phyloP scores from a whole-genome alignment of 2,113 vertebrate genomes.

The Enhydra lutris region DNA sequence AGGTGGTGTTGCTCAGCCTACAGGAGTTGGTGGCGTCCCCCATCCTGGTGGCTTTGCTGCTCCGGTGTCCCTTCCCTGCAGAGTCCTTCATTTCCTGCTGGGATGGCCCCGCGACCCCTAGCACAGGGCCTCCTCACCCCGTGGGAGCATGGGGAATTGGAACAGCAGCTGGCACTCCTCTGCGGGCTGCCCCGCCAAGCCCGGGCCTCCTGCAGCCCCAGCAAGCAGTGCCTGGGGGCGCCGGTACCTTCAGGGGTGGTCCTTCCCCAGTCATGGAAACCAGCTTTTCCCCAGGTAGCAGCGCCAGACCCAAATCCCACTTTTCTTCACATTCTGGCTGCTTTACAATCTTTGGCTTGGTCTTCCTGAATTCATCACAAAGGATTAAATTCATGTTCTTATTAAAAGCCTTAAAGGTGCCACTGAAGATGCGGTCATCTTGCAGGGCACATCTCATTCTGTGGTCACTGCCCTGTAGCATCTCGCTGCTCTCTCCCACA shows the following conservation, averaged over 20 bases:
- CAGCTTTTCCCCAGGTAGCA: neutral
- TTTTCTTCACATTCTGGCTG: neutral
- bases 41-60: constrained; percentile 93
- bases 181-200: neutral
- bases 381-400: neutral
- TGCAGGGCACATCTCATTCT: neutral
- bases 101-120: neutral
- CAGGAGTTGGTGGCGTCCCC: constrained; percentile 71
- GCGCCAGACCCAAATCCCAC: neutral
- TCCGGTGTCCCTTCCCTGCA: constrained; percentile 91
- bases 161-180: neutral
- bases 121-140: neutral
- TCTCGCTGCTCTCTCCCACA: neutral
- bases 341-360: neutral
- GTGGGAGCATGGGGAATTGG: neutral
- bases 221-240: neutral
- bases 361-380: neutral
- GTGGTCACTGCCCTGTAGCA: neutral
- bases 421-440: neutral
- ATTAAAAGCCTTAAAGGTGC: neutral
- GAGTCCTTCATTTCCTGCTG: neutral
- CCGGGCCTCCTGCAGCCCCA: neutral
- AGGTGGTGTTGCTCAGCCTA: neutral
- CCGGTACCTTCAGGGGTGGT: neutral
- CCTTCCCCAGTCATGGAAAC: neutral